Conservation (phyloP, 1,140 invertebrate species). For the Hermetia illucens region DNA sequence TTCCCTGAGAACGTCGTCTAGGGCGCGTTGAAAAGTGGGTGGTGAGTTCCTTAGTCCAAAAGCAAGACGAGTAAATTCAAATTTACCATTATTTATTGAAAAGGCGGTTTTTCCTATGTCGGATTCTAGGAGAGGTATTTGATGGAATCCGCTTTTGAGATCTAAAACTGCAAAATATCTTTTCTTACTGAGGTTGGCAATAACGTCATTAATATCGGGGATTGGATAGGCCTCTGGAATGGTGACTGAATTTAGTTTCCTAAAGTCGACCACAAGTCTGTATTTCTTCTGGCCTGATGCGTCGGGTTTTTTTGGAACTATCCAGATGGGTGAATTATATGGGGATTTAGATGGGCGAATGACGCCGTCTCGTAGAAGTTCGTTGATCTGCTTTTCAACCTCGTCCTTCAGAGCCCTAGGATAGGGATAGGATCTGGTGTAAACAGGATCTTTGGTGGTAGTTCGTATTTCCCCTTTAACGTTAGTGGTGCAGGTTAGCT, state of each 20-base stretch:
- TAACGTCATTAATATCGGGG: slow-evolving; percentile 31
- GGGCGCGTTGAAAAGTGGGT: slow-evolving; percentile 29
- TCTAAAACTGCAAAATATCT: slow-evolving; percentile 32
- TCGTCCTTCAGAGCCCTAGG: slow-evolving; percentile 11
- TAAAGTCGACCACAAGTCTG: slow-evolving; percentile 21
- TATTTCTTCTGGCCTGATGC: slow-evolving; percentile 18
- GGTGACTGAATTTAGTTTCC: slow-evolving; percentile 21
- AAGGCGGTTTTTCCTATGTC: slow-evolving; percentile 28
- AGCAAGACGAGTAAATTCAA: slow-evolving; percentile 24
- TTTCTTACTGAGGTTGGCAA: slow-evolving; percentile 28
- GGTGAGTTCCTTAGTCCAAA: slow-evolving; percentile 30
- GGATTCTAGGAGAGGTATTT: slow-evolving; percentile 19
- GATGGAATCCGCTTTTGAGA: slow-evolving; percentile 33
- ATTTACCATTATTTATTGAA: slow-evolving; percentile 24
- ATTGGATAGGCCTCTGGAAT: slow-evolving; percentile 34
- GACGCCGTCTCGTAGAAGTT: slow-evolving; percentile 15
- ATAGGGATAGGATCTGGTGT: slow-evolving; percentile 13
- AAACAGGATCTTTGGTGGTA: slow-evolving; percentile 5
- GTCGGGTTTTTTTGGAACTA: slow-evolving; percentile 9
- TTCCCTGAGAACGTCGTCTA: slow-evolving; percentile 26
- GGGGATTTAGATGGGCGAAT: slow-evolving; percentile 12
- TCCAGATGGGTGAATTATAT: slow-evolving; percentile 9
- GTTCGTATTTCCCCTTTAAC: slow-evolving; percentile 7
- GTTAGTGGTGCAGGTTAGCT: slow-evolving; percentile 2
- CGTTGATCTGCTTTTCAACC: slow-evolving; percentile 16